Evolutionary conservation across 2,113 vertebrate species (phyloP).

Genomic region (Nyctereutes procyonoides): DNA sequence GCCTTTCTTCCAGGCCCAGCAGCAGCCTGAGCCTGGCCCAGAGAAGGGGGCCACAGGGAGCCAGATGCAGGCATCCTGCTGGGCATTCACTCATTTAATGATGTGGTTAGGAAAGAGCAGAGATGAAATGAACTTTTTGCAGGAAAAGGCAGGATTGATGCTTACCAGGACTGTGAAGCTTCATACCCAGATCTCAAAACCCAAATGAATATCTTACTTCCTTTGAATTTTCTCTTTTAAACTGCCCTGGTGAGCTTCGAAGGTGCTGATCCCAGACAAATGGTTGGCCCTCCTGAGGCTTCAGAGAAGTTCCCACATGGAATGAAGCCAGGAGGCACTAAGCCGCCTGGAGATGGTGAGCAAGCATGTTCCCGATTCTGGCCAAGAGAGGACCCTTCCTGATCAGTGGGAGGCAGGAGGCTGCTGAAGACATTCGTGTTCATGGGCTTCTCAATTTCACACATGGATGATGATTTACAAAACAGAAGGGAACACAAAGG

Average conservation of each 20-base stretch:
- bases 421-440: not conserved
- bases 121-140: slow-evolving; percentile 39
- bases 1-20: not conserved
- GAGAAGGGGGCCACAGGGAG: too few species aligned
- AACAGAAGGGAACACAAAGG: not conserved
- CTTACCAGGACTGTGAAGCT: not conserved
- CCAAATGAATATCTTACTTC: not conserved
- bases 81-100: not conserved
- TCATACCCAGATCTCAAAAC: not conserved
- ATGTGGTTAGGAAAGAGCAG: not conserved
- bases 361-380: not conserved
- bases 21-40: not conserved
- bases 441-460: not conserved
- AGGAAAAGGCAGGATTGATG: not conserved
- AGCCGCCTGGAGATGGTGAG: accelerated
- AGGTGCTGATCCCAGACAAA: accelerated
- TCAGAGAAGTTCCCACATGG: not conserved
- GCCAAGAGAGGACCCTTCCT: not conserved
- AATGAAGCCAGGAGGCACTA: accelerated
- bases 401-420: not conserved
- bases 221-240: slow-evolving; percentile 1
- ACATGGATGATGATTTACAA: not conserved
- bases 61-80: not conserved
- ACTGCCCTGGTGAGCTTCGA: not conserved
- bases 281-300: not conserved